A percentile compares a stretch with the other conserved stretches of the same genome.
Evolutionary conservation across 2,797 vertebrate species (phyloP).

Genomic region (Dallia pectoralis): DNA sequence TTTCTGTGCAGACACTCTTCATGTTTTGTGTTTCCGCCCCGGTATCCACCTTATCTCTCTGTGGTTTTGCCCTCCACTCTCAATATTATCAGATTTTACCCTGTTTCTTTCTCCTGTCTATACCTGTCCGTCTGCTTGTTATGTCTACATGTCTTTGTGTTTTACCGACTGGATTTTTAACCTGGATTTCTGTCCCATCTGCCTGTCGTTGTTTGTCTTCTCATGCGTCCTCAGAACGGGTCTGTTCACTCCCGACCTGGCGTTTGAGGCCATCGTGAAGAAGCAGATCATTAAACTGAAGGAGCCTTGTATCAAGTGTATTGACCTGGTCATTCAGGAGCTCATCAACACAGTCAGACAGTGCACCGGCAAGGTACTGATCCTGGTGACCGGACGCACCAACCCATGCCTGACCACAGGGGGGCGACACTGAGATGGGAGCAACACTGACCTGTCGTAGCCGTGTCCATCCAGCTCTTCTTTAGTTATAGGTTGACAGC

Average conservation of each 20-base stretch:
- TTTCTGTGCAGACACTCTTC: background rate
- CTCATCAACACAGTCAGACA: slow-evolving; percentile 97
- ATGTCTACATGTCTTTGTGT: slow-evolving; percentile 9
- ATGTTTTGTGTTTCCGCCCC: slow-evolving; percentile 14
- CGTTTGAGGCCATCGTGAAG: slow-evolving; percentile 98
- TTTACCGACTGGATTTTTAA: too few relatives aligned
- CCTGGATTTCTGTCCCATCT: slow-evolving; percentile 20
- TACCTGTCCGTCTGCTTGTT: background rate
- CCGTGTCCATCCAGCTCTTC: background rate
- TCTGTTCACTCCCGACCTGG: slow-evolving; percentile 97
- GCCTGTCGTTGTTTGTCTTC: slow-evolving; percentile 65
- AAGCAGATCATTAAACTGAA: slow-evolving; percentile 99
- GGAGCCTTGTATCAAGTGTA: slow-evolving; percentile 96
- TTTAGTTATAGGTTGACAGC: too few relatives aligned
- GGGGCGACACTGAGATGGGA: slow-evolving; percentile 39
- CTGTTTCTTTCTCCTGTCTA: background rate
- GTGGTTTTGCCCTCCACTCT: slow-evolving; percentile 1
- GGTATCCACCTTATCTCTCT: slow-evolving; percentile 31
- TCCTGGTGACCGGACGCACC: slow-evolving; percentile 63
- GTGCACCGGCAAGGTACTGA: slow-evolving; percentile 93
- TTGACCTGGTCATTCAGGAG: slow-evolving; percentile 98
- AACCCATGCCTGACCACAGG: slow-evolving; percentile 57
- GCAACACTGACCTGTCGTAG: background rate
- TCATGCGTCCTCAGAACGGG: slow-evolving; percentile 86
- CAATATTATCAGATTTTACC: background rate